A percentile compares a stretch with the other conserved stretches of the same genome.
These are phyloP conservation scores for Porphyrio hochstetteri DNA, from an alignment of 2,113 vertebrate species.

Conservation along the genomic window DNA sequence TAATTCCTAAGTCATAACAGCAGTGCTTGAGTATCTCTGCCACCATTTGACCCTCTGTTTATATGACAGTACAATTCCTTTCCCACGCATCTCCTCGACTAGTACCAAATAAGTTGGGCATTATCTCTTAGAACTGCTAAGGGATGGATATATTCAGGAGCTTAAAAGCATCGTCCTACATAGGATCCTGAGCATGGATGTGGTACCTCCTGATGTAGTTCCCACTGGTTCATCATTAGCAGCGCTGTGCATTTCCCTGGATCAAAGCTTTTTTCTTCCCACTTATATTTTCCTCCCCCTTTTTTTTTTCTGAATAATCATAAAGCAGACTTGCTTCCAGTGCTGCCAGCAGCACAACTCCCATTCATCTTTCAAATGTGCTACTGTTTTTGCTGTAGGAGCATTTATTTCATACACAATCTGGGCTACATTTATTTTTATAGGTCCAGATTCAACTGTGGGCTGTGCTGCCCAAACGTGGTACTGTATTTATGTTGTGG, in stretches of 20 bases:
- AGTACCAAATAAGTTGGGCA: background rate
- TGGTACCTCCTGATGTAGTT: background rate
- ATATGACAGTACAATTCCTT: background rate
- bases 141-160: background rate
- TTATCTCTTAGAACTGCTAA: background rate
- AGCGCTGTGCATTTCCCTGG: background rate
- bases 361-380: background rate
- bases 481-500: background rate
- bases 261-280: background rate
- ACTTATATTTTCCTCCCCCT: background rate
- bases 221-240: background rate
- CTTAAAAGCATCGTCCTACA: background rate
- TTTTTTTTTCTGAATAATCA: background rate
- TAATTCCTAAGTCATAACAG: background rate
- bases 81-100: background rate
- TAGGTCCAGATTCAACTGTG: background rate
- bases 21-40: background rate
- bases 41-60: background rate
- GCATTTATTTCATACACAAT: background rate
- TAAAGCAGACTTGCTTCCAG: background rate
- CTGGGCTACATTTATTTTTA: background rate
- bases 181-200: background rate
- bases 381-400: background rate
- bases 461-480: background rate
- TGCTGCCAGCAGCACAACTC: background rate